These are phyloP conservation scores for Eurois occulta DNA, from an alignment of 2,888 invertebrate species.

Conservation along the genomic window DNA sequence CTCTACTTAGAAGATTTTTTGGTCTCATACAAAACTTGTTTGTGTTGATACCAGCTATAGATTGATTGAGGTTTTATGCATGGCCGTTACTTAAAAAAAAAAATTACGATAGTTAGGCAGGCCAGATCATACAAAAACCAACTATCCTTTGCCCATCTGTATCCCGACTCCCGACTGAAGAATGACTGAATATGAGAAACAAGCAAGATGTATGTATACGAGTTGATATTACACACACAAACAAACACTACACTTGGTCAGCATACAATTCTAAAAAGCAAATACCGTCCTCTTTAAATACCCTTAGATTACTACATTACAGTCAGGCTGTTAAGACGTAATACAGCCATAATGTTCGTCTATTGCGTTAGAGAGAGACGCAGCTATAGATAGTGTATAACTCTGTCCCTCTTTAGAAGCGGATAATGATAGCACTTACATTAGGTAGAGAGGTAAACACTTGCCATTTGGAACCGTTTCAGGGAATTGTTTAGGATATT, in stretches of 20 bases:
- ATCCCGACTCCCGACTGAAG: too few relatives aligned
- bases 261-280: neutral
- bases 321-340: conserved; percentile 14
- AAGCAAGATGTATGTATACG: neutral
- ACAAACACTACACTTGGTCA: neutral
- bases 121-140: too few relatives aligned
- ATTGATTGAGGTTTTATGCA: too few relatives aligned
- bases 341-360: conserved; percentile 29
- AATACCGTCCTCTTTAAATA: conserved; percentile 24
- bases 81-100: too few relatives aligned
- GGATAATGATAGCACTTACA: conserved; percentile 45
- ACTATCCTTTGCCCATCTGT: too few relatives aligned
- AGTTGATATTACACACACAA: neutral
- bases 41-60: too few relatives aligned
- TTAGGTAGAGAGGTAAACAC: conserved; percentile 35
- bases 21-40: too few relatives aligned
- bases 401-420: conserved; percentile 1
- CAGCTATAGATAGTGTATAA: neutral
- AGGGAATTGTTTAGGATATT: conserved; percentile 35
- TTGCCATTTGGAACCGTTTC: conserved; percentile 35
- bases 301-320: conserved; percentile 14
- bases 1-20: too few relatives aligned
- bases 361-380: conserved; percentile 20
- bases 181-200: neutral
- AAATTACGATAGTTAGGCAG: too few relatives aligned